Percentiles rank a stretch among this genome's conserved stretches.
These are phyloP conservation scores for Hoplostethus atlanticus DNA, from an alignment of 2,797 vertebrate species.

Conservation along the genomic window DNA sequence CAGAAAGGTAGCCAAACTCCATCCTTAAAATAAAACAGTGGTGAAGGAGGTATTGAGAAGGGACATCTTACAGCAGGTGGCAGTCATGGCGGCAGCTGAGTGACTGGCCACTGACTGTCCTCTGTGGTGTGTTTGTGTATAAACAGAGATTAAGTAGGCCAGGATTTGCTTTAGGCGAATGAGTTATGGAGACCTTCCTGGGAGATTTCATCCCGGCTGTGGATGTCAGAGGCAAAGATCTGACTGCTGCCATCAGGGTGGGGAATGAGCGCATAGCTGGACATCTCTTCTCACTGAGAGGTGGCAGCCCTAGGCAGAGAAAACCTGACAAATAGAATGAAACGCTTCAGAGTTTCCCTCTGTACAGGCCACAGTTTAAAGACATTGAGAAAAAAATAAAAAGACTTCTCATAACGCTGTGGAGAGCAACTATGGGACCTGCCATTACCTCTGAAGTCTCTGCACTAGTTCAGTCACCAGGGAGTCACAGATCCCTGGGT, in stretches of 20 bases:
- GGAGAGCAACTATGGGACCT: background rate
- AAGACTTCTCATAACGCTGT: background rate
- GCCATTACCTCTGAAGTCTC: constrained; percentile 92
- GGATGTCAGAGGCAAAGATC: constrained; percentile 68
- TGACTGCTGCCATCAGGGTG: constrained; percentile 65
- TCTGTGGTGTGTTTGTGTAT: constrained; percentile 86
- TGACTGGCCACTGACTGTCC: constrained; percentile 49
- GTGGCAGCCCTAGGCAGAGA: constrained; percentile 87
- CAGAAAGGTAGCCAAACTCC: constrained; percentile 38
- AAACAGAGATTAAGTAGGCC: constrained; percentile 66
- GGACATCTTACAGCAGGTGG: constrained; percentile 69
- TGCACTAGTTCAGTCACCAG: constrained; percentile 93
- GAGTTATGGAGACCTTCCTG: constrained; percentile 69
- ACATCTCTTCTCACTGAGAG: constrained; percentile 84
- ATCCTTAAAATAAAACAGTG: constrained; percentile 51
- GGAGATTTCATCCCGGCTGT: constrained; percentile 71
- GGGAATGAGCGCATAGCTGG: constrained; percentile 72
- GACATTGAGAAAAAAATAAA: background rate
- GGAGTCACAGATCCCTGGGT: constrained; percentile 94
- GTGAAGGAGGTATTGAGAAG: constrained; percentile 67
- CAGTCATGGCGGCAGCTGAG: constrained; percentile 44
- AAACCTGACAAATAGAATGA: constrained; percentile 81
- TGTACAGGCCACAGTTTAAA: constrained; percentile 4
- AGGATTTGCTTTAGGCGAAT: constrained; percentile 68
- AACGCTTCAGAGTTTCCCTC: background rate